A percentile compares a stretch with the other conserved stretches of the same genome.
Evolutionary conservation across 2,797 vertebrate genomes (phyloP).

Genomic region (Halcyon leucocephala): DNA sequence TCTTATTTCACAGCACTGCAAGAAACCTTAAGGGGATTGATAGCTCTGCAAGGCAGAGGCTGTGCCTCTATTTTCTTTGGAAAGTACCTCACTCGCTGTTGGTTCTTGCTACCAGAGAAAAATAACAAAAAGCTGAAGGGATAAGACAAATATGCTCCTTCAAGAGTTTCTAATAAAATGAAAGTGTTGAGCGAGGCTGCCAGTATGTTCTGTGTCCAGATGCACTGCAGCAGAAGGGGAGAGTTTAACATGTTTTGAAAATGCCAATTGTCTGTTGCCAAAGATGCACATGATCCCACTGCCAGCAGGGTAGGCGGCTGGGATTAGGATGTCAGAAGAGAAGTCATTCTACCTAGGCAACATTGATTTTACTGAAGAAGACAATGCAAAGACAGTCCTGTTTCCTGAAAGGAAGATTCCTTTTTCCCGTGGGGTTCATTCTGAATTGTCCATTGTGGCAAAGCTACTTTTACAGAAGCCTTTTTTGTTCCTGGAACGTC

Average conservation of each 20-base stretch:
- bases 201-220: neutral
- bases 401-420: neutral
- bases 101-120: constrained; percentile 43
- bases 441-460: neutral
- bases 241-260: constrained; percentile 48
- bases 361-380: neutral
- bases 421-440: neutral
- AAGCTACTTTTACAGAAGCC: neutral
- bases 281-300: neutral
- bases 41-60: neutral
- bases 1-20: constrained; percentile 24
- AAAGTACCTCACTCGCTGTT: neutral
- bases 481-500: neutral
- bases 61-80: constrained; percentile 47
- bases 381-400: neutral
- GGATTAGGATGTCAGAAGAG: constrained; percentile 31
- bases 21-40: neutral
- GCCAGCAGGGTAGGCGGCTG: neutral
- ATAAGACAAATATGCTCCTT: constrained; percentile 45
- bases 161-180: constrained; percentile 42
- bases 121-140: constrained; percentile 30
- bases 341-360: neutral
- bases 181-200: neutral
- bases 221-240: constrained; percentile 55
- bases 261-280: constrained; percentile 41